phyloP scores from a whole-genome alignment of 1,140 invertebrate genomes.

The Battus philenor region DNA sequence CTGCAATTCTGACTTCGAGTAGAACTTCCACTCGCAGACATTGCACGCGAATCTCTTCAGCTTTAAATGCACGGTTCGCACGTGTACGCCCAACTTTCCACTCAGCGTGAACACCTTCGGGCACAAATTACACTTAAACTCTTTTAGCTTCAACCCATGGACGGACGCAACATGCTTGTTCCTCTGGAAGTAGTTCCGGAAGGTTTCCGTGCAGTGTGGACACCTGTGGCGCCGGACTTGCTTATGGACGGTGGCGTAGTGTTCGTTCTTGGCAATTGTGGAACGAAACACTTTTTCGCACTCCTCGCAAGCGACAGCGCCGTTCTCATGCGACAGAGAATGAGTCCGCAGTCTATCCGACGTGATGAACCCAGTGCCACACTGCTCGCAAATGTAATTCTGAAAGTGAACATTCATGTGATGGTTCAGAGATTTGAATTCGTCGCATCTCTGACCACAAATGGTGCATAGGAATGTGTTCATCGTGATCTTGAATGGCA shows the following conservation, averaged over 20 bases:
- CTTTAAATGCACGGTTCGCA: conserved; percentile 58
- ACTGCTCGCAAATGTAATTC: conserved; percentile 86
- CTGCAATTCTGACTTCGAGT: conserved; percentile 77
- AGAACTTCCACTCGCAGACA: conserved; percentile 79
- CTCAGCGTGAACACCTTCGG: conserved; percentile 57
- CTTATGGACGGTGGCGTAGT: conserved; percentile 52
- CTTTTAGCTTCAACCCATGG: conserved; percentile 59
- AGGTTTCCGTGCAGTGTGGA: conserved; percentile 54
- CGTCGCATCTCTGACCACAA: conserved; percentile 61
- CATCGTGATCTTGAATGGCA: conserved; percentile 53
- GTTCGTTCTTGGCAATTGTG: conserved; percentile 53
- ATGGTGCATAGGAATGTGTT: conserved; percentile 52
- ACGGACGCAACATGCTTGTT: conserved; percentile 56
- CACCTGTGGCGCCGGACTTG: conserved; percentile 57
- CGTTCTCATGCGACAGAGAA: conserved; percentile 59
- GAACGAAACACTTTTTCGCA: conserved; percentile 70
- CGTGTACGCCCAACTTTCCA: conserved; percentile 54
- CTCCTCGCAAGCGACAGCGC: conserved; percentile 57
- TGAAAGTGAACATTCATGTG: conserved; percentile 71
- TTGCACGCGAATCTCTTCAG: conserved; percentile 76
- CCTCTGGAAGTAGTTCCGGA: conserved; percentile 62
- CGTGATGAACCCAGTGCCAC: conserved; percentile 81
- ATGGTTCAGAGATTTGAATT: conserved; percentile 61
- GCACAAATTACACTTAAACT: conserved; percentile 59
- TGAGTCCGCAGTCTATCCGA: conserved; percentile 59